Conservation (phyloP, 2,113 vertebrate species). For the Apteryx mantelli region DNA sequence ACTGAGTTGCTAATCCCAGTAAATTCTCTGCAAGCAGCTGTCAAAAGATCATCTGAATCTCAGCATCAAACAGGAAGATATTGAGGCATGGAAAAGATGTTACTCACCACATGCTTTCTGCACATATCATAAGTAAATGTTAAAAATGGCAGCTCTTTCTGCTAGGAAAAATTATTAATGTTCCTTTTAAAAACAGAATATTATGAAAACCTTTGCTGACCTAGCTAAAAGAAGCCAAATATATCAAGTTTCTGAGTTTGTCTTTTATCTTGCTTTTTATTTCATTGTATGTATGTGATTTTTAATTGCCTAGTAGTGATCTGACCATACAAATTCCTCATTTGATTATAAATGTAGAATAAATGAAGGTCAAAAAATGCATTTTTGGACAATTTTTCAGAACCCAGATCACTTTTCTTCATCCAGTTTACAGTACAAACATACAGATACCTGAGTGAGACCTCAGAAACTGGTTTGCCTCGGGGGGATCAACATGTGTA, state of each 20-base stretch:
- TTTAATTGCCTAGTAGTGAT: background rate
- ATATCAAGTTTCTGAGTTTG: background rate
- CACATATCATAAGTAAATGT: background rate
- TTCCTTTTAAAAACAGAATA: background rate
- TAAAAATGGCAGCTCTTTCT: background rate
- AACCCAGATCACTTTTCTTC: background rate
- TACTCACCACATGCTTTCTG: background rate
- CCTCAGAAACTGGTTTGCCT: background rate
- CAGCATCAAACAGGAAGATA: background rate
- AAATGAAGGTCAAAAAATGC: background rate
- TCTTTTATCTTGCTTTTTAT: background rate
- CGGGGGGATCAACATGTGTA: background rate
- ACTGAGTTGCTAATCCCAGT: background rate
- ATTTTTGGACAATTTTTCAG: background rate
- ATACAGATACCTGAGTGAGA: background rate
- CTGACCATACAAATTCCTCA: background rate
- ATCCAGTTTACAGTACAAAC: background rate
- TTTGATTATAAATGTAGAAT: background rate
- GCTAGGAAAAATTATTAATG: background rate
- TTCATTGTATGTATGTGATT: background rate
- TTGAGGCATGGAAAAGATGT: background rate
- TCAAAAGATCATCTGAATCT: background rate
- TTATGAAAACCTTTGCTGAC: background rate
- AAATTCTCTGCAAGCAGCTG: background rate
- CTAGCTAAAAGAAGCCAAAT: background rate